Evolutionary conservation across 2,888 invertebrate genomes (phyloP), one percentile per base, ranked within the genome.

Genomic region (Eupeodes latifasciatus): DNA sequence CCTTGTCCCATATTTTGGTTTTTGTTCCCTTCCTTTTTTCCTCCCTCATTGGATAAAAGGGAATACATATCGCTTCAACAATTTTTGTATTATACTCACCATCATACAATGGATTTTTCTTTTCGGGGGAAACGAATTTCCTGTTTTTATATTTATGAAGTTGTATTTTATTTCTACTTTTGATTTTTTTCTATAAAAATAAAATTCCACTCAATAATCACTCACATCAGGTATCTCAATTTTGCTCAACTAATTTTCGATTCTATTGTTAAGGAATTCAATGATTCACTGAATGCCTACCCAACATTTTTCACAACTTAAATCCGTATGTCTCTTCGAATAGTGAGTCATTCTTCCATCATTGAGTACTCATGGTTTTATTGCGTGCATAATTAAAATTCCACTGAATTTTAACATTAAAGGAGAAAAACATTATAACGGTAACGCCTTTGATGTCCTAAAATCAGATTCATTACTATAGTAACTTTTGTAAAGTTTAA

Each of bases 1-100:
- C 64, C 57, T 27, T 75, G 76, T 81, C 57, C 64, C 57, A 76
- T 66, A 72, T 81, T 81, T 74, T 49, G 27, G 66, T 62, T 49
- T 40, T 9, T 40, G 40, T 40, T 9, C 61, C 61, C 19, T 81
- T 81, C 61, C 19, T 81, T 81, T 61, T 49, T 77, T 81, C 67
- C 72, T 81, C 53, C 55, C 49, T 49, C 59, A 49, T 62, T 55
- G n/a, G 3, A 59, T n/a, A 76, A 51, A 61, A 36, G 44, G 53
- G 49, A 78, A 81, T 76, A 47, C 76, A 85, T 76, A 75, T 80
- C 51, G 80, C 80, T 85, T 76, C 80, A 80, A 85, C 81, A 64
- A 62, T 11, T 76, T 75, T 71, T 49, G 76, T 80, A 19, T 80
- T 81, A 59, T 85, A 69, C 27, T 53, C 34, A 11, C 36, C 53